phyloP scores from a whole-genome alignment of 2,888 invertebrate species.

The Cosmia trapezina region DNA sequence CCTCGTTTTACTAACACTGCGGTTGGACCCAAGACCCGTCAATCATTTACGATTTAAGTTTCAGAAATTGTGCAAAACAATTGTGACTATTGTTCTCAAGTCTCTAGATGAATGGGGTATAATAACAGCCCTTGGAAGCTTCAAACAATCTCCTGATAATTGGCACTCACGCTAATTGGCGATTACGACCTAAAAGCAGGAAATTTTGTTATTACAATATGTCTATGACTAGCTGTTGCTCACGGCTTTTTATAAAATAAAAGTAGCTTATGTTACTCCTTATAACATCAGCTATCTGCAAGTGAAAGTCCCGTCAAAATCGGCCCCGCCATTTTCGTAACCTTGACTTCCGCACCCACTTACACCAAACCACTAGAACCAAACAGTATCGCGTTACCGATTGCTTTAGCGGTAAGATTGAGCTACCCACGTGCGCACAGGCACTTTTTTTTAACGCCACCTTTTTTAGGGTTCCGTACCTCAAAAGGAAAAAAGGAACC shows the following conservation, averaged over 20 bases:
- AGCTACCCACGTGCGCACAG: background rate
- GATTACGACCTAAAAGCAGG: background rate
- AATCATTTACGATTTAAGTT: background rate
- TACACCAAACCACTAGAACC: background rate
- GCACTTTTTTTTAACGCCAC: background rate
- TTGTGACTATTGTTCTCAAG: background rate
- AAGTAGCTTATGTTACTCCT: too few relatives aligned
- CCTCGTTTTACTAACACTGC: background rate
- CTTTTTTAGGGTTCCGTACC: too few relatives aligned
- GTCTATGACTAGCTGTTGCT: background rate
- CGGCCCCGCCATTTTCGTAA: background rate
- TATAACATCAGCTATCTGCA: too few relatives aligned
- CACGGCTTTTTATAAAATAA: too few relatives aligned
- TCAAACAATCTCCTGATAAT: background rate
- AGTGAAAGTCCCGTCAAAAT: too few relatives aligned
- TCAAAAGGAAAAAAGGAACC: too few relatives aligned
- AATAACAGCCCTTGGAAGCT: background rate
- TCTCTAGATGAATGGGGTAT: background rate
- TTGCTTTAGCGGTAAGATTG: background rate
- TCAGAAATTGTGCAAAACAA: background rate
- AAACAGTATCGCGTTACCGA: background rate
- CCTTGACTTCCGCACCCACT: slow-evolving; percentile 1
- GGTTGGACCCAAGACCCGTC: too few relatives aligned
- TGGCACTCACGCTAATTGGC: slow-evolving; percentile 1
- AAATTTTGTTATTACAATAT: background rate